phyloP scores from a whole-genome alignment of 1,140 invertebrate species.

The Drosophila oshimai region DNA sequence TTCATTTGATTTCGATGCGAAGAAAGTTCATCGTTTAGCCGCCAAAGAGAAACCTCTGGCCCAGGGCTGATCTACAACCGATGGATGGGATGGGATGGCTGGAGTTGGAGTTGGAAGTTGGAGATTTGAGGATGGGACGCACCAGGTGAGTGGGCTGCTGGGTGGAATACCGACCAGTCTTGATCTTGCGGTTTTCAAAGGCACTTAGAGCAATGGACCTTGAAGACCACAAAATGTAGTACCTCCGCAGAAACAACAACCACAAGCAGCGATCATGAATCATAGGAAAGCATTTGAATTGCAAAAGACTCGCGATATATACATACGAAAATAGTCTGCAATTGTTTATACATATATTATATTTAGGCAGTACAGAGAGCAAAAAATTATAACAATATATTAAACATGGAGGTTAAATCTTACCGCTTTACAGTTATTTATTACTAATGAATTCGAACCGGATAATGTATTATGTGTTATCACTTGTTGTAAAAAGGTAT shows the following conservation, averaged over 20 bases:
- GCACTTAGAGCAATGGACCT: slow-evolving; percentile 54
- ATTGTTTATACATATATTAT: slow-evolving; percentile 29
- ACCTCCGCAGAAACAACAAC: slow-evolving; percentile 7
- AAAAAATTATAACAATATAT: not conserved
- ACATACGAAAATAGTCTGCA: slow-evolving; percentile 49
- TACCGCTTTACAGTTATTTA: no score
- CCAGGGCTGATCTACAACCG: slow-evolving; percentile 56
- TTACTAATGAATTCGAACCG: no score
- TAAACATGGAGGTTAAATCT: no score
- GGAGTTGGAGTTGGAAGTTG: slow-evolving; percentile 4
- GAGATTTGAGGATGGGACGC: slow-evolving; percentile 4
- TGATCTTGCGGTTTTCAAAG: slow-evolving; percentile 43
- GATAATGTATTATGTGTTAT: no score
- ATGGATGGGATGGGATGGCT: slow-evolving; percentile 10
- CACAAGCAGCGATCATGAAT: slow-evolving; percentile 37
- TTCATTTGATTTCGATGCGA: slow-evolving; percentile 63
- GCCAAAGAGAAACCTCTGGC: slow-evolving; percentile 60
- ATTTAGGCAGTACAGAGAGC: not conserved
- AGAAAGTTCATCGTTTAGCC: slow-evolving; percentile 61
- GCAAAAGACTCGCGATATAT: slow-evolving; percentile 54
- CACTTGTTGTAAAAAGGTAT: no score
- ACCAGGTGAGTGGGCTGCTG: slow-evolving; percentile 21
- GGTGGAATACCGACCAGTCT: slow-evolving; percentile 3
- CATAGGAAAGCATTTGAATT: slow-evolving; percentile 68
- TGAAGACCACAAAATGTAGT: slow-evolving; percentile 47